Conservation (phyloP, 2,888 invertebrate genomes). For the Andrena chrysosceles region DNA sequence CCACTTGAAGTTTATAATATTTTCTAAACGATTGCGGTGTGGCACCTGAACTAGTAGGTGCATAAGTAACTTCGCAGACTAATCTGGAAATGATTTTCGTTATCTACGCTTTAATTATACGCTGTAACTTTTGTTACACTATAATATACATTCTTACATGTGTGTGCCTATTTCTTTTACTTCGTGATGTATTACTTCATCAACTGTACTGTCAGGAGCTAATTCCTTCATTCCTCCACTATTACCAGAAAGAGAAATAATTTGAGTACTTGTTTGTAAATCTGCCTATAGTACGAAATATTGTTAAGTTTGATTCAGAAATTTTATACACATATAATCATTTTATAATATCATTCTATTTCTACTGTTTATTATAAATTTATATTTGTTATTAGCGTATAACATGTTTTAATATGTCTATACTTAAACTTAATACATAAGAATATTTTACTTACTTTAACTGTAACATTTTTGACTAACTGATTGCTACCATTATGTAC, state of each 20-base stretch:
- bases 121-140: neutral
- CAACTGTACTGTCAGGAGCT: slow-evolving; percentile 93
- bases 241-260: slow-evolving; percentile 92
- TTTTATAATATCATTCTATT: slow-evolving; percentile 80
- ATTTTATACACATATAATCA: neutral
- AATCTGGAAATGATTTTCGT: slow-evolving; percentile 86
- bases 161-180: slow-evolving; percentile 99
- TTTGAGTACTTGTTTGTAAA: slow-evolving; percentile 96
- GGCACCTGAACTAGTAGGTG: slow-evolving; percentile 86
- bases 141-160: slow-evolving; percentile 88
- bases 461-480: slow-evolving; percentile 92
- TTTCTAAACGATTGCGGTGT: slow-evolving; percentile 95
- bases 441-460: slow-evolving; percentile 88
- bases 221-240: slow-evolving; percentile 87
- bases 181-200: slow-evolving; percentile 99
- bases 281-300: slow-evolving; percentile 89
- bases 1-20: slow-evolving; percentile 99
- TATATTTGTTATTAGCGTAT: neutral
- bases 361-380: neutral
- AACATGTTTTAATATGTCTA: no score
- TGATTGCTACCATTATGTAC: slow-evolving; percentile 97
- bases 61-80: slow-evolving; percentile 98
- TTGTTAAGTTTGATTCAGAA: slow-evolving; percentile 2
- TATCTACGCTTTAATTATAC: neutral
- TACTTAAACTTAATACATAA: slow-evolving; percentile 10